Evolutionary conservation across 2,113 vertebrate species (phyloP).

Genomic region (Zapus hudsonius): DNA sequence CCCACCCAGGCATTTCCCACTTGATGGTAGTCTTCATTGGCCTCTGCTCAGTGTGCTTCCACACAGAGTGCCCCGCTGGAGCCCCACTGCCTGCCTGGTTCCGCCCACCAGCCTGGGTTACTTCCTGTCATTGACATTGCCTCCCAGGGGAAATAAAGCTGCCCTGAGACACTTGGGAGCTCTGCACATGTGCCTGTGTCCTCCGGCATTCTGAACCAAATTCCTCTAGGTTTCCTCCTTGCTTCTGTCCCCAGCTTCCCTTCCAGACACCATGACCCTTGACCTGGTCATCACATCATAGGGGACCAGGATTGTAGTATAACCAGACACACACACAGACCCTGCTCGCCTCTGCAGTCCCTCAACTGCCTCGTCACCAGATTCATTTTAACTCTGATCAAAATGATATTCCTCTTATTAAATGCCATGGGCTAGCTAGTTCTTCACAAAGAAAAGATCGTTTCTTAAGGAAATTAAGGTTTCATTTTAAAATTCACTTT

Average conservation of each 20-base stretch:
- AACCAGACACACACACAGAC: neutral
- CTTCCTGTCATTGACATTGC: neutral
- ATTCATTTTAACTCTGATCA: neutral
- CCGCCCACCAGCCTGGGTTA: neutral
- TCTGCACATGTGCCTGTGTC: neutral
- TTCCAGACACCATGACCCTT: neutral
- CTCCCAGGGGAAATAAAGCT: neutral
- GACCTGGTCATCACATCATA: neutral
- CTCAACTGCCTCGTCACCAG: rapidly evolving
- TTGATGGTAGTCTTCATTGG: neutral
- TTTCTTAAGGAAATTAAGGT: constrained; percentile 74
- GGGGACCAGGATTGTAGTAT: rapidly evolving
- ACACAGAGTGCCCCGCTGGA: rapidly evolving
- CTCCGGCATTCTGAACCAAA: neutral
- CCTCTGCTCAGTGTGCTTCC: neutral
- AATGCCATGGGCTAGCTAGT: neutral
- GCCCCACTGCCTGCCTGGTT: rapidly evolving
- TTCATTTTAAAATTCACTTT: constrained; percentile 78
- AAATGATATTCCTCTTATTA: neutral
- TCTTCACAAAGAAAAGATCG: constrained; percentile 2
- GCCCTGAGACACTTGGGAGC: neutral
- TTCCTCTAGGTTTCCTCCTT: neutral
- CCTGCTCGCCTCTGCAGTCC: neutral
- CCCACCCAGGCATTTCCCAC: neutral
- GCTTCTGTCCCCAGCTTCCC: neutral